Percentiles rank a stretch among this genome's conserved stretches.
Conservation (phyloP, 2,797 vertebrate genomes). For the Microcaecilia unicolor region DNA sequence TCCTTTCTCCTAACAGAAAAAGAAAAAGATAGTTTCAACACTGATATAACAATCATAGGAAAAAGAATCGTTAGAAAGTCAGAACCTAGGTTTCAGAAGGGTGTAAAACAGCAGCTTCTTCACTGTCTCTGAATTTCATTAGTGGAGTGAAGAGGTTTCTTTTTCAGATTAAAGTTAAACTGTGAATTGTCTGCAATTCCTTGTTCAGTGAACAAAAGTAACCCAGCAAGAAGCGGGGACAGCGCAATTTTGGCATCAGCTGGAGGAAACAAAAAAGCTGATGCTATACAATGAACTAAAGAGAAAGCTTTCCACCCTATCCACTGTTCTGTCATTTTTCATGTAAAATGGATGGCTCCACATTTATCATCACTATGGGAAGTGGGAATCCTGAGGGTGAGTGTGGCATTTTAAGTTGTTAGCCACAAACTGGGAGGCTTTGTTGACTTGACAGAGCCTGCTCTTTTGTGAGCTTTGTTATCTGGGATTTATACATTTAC, state of each 20-base stretch:
- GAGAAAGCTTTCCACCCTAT: not conserved
- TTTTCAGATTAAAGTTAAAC: not conserved
- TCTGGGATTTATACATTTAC: conserved; percentile 22
- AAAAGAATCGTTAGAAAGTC: no score
- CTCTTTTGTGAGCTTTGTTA: conserved; percentile 33
- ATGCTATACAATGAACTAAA: not conserved
- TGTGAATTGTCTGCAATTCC: not conserved
- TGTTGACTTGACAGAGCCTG: conserved; percentile 17
- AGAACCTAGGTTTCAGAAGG: no score
- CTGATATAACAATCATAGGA: no score
- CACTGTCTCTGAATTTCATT: no score
- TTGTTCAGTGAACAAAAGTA: conserved; percentile 9
- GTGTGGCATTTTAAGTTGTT: conserved; percentile 27
- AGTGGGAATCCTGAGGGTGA: conserved; percentile 13
- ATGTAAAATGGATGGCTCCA: conserved; percentile 33
- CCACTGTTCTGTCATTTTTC: conserved; percentile 21
- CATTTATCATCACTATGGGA: conserved; percentile 35
- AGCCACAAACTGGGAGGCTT: conserved; percentile 29
- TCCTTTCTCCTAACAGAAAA: no score
- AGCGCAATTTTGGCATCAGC: not conserved
- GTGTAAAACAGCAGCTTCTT: no score
- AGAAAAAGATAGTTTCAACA: no score
- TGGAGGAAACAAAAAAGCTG: conserved; percentile 5
- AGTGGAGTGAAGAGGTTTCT: not conserved
- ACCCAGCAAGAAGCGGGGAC: not conserved